These are phyloP conservation scores for Ibidorhyncha struthersii DNA, from an alignment of 2,113 vertebrate genomes.

Conservation along the genomic window DNA sequence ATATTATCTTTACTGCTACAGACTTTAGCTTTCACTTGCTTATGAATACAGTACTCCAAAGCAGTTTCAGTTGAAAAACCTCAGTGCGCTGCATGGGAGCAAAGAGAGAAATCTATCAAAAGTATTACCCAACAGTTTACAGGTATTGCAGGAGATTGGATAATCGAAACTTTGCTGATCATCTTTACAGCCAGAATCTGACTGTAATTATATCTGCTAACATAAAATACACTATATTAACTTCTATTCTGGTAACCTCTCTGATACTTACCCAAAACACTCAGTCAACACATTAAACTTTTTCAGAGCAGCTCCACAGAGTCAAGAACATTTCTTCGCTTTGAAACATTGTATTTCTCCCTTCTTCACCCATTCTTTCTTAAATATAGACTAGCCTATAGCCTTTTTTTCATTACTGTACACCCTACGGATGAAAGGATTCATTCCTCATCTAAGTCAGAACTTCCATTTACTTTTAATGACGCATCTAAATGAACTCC, in stretches of 20 bases:
- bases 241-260: not conserved
- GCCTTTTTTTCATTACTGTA: not conserved
- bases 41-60: not conserved
- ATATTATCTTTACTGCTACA: not conserved
- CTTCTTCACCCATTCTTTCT: not conserved
- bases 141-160: not conserved
- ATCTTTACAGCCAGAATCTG: not conserved
- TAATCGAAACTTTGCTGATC: not conserved
- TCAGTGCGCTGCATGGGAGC: not conserved
- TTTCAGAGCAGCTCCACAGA: not conserved
- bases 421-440: not conserved
- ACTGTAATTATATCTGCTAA: not conserved
- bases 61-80: not conserved
- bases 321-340: not conserved
- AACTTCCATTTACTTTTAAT: not conserved
- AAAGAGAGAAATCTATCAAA: not conserved
- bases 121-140: not conserved
- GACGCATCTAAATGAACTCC: not conserved
- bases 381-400: not conserved
- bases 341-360: not conserved
- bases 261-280: not conserved
- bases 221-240: not conserved
- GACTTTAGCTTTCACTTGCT: not conserved
- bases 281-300: not conserved
- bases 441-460: not conserved